Evolutionary conservation across 2,888 invertebrate species (phyloP).

Genomic region (Danaus chrysippus): DNA sequence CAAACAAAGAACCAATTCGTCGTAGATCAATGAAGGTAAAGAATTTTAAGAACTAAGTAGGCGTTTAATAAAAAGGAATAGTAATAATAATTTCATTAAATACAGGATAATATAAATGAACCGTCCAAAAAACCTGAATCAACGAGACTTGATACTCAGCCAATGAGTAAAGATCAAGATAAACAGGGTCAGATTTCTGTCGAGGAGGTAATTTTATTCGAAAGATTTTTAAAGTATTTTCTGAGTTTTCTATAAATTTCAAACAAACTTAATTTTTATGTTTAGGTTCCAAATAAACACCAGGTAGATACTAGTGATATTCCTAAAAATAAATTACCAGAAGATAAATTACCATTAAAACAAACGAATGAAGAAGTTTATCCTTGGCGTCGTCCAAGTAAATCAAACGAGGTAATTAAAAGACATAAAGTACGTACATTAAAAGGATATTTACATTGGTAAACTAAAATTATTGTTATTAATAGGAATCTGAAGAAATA

Average conservation of each 20-base stretch:
- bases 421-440: background rate
- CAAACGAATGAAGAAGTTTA: conserved; percentile 25
- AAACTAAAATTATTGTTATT: conserved; percentile 5
- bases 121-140: background rate
- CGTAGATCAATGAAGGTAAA: background rate
- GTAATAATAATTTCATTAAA: background rate
- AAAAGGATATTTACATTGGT: no score
- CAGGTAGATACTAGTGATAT: conserved; percentile 2
- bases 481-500: conserved; percentile 45
- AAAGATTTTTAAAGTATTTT: background rate
- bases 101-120: background rate
- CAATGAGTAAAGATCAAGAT: background rate
- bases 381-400: conserved; percentile 35
- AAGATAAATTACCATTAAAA: conserved; percentile 18
- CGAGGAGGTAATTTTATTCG: background rate
- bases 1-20: background rate
- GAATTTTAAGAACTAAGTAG: no score
- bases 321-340: conserved; percentile 15
- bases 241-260: background rate
- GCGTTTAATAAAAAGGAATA: no score
- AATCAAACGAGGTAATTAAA: conserved; percentile 32
- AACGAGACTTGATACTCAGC: background rate
- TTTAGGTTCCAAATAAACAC: conserved; percentile 3
- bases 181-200: background rate
- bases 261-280: conserved; percentile 5